phyloP scores from a whole-genome alignment of 1,140 invertebrate genomes.

The Dryas iulia region DNA sequence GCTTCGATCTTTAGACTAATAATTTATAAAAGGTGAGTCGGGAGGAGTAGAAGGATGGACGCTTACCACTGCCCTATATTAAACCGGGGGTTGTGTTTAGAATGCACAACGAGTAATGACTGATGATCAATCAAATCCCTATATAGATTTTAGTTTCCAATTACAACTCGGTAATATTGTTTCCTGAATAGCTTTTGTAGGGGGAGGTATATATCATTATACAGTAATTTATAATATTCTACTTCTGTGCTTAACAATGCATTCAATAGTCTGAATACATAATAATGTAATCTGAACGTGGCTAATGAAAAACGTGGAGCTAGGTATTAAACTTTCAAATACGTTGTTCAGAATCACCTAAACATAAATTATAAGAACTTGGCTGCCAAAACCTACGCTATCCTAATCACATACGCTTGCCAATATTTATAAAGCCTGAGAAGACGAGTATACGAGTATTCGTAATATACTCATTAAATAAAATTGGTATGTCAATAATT shows the following conservation, averaged over 20 bases:
- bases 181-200: background rate
- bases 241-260: constrained; percentile 1
- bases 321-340: background rate
- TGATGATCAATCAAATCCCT: background rate
- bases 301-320: background rate
- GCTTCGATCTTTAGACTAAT: too few relatives aligned
- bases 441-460: too few relatives aligned
- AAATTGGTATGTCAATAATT: too few relatives aligned
- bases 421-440: too few relatives aligned
- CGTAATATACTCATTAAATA: too few relatives aligned
- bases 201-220: background rate
- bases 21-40: too few relatives aligned
- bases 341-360: background rate
- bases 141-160: background rate
- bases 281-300: constrained; percentile 8
- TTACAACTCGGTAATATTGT: too few relatives aligned
- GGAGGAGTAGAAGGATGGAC: too few relatives aligned
- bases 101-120: background rate
- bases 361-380: too few relatives aligned
- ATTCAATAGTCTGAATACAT: constrained; percentile 10
- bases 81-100: background rate
- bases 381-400: too few relatives aligned
- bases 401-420: too few relatives aligned
- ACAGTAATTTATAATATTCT: background rate
- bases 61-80: too few relatives aligned